Conservation (phyloP, 2,113 vertebrate genomes). For the Prunella himalayana region DNA sequence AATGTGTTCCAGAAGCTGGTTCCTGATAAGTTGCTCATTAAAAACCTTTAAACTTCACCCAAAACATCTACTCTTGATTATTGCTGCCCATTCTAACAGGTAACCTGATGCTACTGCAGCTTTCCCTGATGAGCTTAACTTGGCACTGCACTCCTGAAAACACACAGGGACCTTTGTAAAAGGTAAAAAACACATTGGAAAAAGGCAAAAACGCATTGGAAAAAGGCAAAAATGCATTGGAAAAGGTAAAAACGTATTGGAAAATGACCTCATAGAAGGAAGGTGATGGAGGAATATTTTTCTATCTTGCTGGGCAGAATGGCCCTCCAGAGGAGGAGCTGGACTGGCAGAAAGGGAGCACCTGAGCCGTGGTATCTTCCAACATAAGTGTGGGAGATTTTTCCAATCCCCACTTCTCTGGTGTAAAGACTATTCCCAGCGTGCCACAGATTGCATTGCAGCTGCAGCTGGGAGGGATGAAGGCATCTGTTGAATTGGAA, state of each 20-base stretch:
- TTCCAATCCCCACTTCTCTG: not conserved
- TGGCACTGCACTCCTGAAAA: not conserved
- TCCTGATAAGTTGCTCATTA: not conserved
- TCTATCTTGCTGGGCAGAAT: not conserved
- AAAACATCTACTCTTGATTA: not conserved
- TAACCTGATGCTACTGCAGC: not conserved
- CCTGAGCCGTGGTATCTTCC: not conserved
- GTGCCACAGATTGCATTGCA: not conserved
- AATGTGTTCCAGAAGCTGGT: not conserved
- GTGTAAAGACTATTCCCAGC: not conserved
- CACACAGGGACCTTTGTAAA: not conserved
- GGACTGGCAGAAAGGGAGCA: not conserved
- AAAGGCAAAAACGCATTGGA: not conserved
- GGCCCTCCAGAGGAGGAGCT: not conserved
- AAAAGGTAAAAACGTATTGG: not conserved
- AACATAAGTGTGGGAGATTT: not conserved
- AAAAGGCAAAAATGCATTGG: not conserved
- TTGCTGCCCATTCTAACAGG: not conserved
- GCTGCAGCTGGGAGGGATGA: not conserved
- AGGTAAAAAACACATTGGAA: not conserved
- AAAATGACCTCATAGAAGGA: not conserved
- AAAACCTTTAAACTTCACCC: not conserved
- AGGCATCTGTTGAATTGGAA: not conserved
- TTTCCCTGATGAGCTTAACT: not conserved
- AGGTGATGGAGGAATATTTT: not conserved